Conservation (phyloP, 2,888 invertebrate species). For the Synanthedon andrenaeformis region DNA sequence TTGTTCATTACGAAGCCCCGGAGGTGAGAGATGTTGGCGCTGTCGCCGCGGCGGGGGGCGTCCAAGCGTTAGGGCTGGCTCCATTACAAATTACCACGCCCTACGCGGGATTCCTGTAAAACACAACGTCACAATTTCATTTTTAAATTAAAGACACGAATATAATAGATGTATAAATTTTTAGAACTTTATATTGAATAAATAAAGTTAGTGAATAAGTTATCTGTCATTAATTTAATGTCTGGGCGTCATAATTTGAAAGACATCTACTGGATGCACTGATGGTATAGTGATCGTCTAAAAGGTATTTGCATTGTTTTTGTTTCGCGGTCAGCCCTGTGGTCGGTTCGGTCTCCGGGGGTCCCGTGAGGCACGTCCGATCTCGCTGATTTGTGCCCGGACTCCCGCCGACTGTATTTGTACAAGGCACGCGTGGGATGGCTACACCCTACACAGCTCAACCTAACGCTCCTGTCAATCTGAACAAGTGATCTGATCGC, state of each 20-base stretch:
- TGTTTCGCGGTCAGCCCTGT: conserved; percentile 30
- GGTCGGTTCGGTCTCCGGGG: conserved; percentile 27
- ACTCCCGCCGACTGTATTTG: conserved; percentile 62
- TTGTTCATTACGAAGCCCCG: conserved; percentile 56
- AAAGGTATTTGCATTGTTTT: too few species aligned
- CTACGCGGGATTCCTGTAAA: too few species aligned
- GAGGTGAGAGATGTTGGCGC: conserved; percentile 68
- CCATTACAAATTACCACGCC: conserved; percentile 1
- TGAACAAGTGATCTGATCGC: background rate
- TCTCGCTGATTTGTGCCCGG: conserved; percentile 64
- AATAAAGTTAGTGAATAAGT: too few species aligned
- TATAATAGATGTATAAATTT: too few species aligned
- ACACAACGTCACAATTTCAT: too few species aligned
- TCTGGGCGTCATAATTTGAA: too few species aligned
- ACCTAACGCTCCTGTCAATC: conserved; percentile 9
- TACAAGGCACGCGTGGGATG: conserved; percentile 43
- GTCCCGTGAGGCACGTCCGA: conserved; percentile 40
- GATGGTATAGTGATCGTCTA: too few species aligned
- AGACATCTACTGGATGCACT: too few species aligned
- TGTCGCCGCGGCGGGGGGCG: conserved; percentile 44
- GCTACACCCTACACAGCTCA: conserved; percentile 13
- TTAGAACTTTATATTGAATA: too few species aligned
- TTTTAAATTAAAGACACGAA: too few species aligned
- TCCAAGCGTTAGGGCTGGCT: conserved; percentile 30
- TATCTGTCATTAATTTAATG: too few species aligned